Evolutionary conservation across 2,113 vertebrate genomes (phyloP).

Genomic region (Lophochroa leadbeateri): DNA sequence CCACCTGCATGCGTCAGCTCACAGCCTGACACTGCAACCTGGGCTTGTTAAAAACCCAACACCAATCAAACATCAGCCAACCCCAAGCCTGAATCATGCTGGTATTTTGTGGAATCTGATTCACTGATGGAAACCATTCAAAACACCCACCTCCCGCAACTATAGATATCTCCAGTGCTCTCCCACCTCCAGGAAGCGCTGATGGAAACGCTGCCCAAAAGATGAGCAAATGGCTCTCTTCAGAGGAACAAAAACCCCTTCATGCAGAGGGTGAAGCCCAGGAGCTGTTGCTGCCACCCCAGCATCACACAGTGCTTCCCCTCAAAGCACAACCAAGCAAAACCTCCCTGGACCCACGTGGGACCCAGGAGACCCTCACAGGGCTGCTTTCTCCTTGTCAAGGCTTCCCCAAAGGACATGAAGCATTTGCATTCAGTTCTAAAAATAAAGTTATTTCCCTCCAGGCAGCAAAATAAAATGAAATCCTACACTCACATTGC

Average conservation of each 20-base stretch:
- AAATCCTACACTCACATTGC: neutral
- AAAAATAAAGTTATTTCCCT: slow-evolving; percentile 40
- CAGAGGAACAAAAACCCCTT: neutral
- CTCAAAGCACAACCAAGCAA: accelerated
- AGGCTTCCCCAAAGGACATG: neutral
- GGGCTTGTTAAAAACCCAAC: neutral
- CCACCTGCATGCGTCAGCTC: neutral
- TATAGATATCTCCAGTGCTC: slow-evolving; percentile 33
- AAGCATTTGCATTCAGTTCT: neutral
- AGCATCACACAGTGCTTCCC: accelerated
- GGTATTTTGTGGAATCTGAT: slow-evolving; percentile 34
- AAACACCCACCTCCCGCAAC: slow-evolving; percentile 23
- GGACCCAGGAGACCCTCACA: neutral
- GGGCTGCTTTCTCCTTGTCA: neutral
- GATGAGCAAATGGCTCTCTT: slow-evolving; percentile 10
- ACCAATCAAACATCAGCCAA: neutral
- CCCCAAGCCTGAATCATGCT: neutral
- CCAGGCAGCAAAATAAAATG: slow-evolving; percentile 21
- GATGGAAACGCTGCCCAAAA: slow-evolving; percentile 44
- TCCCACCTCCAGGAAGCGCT: slow-evolving; percentile 45
- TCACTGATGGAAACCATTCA: slow-evolving; percentile 55
- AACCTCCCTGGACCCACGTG: accelerated
- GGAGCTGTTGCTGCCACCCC: neutral
- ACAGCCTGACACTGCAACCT: neutral
- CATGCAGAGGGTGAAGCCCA: neutral